Conservation (phyloP, 2,797 vertebrate species). For the Halcyon smyrnensis region DNA sequence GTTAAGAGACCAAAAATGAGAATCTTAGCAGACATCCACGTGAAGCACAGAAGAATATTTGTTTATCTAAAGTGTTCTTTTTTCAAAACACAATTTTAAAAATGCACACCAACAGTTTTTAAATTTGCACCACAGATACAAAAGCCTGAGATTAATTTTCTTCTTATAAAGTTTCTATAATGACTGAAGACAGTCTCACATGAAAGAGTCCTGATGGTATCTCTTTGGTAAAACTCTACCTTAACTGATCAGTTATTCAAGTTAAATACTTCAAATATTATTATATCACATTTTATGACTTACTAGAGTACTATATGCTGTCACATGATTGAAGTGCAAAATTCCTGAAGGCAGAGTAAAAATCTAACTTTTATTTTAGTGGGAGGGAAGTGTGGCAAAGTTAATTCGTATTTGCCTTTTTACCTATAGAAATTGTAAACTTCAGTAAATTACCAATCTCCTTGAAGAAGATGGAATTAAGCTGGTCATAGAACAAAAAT, state of each 20-base stretch:
- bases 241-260: conserved; percentile 49
- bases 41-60: conserved; percentile 5
- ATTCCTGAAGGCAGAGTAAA: conserved; percentile 25
- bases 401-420: not conserved
- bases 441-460: not conserved
- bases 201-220: conserved; percentile 18
- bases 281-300: not conserved
- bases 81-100: not conserved
- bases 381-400: not conserved
- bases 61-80: conserved; percentile 40
- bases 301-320: not conserved
- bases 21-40: not conserved
- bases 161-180: conserved; percentile 52
- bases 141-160: conserved; percentile 35
- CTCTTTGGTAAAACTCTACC: conserved; percentile 60
- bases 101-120: conserved; percentile 35
- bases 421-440: not conserved
- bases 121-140: not conserved
- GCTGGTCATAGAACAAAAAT: not conserved
- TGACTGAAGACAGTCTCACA: conserved; percentile 35
- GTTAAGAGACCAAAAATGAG: not conserved
- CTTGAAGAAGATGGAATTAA: not conserved
- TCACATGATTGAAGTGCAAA: not conserved
- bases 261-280: conserved; percentile 29
- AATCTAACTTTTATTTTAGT: not conserved